These are phyloP conservation scores for Erythrocercus mccallii DNA, from an alignment of 2,113 vertebrate genomes.

Conservation along the genomic window DNA sequence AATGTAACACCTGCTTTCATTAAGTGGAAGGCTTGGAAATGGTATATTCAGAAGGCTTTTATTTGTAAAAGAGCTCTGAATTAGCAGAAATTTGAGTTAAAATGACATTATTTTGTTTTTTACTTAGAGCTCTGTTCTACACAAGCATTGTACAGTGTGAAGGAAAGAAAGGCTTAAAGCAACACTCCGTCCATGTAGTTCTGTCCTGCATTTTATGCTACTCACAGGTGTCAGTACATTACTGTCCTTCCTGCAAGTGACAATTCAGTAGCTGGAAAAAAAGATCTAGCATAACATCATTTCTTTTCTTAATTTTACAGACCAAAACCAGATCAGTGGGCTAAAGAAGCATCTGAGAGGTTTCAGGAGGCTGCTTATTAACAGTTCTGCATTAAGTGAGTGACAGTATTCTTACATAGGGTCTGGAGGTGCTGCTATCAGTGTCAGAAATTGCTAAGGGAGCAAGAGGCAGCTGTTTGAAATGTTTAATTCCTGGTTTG, in stretches of 20 bases:
- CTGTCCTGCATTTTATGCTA: not conserved
- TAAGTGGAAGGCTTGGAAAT: not conserved
- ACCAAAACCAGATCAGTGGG: not conserved
- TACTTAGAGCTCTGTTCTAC: not conserved
- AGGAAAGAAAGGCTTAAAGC: not conserved
- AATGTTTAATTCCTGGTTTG: not conserved
- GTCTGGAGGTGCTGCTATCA: not conserved
- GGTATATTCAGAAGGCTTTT: not conserved
- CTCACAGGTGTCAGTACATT: not conserved
- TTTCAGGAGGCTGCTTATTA: not conserved
- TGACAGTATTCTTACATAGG: not conserved
- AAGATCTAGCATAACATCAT: not conserved
- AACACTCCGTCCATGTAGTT: not conserved
- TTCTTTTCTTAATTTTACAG: not conserved
- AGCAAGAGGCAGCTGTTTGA: not conserved
- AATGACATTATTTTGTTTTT: not conserved
- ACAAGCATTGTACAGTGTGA: not conserved
- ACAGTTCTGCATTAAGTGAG: not conserved
- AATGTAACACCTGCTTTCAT: slow-evolving; percentile 6
- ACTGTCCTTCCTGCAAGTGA: not conserved
- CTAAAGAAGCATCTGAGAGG: not conserved
- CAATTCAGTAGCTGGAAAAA: not conserved
- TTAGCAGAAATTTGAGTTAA: not conserved
- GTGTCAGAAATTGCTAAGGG: not conserved
- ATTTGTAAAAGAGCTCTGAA: not conserved